phyloP scores from a whole-genome alignment of 92 coral and sea anemone genomes.

The Nematostella vectensis region DNA sequence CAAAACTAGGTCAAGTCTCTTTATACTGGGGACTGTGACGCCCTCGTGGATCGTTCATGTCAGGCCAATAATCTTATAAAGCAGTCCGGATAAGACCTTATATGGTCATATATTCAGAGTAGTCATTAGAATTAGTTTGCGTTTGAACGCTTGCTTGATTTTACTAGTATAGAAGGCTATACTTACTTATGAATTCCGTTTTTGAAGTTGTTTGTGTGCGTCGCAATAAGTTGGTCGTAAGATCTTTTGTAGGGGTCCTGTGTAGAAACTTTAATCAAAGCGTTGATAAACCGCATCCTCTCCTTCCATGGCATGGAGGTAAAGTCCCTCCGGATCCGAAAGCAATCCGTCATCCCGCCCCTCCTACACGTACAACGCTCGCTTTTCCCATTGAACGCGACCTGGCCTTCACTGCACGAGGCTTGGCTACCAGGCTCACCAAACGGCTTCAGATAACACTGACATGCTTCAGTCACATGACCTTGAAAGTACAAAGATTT shows the following conservation, averaged over 20 bases:
- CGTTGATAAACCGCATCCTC: conserved; percentile 40
- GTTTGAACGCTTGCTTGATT: too few relatives aligned
- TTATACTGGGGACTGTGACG: too few relatives aligned
- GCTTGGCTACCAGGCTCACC: not conserved
- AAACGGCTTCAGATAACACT: not conserved
- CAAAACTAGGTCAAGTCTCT: too few relatives aligned
- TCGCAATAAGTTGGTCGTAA: conserved; percentile 38
- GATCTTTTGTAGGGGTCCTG: conserved; percentile 29
- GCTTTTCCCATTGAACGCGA: conserved; percentile 33
- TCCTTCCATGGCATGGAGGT: conserved; percentile 52
- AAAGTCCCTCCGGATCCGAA: conserved; percentile 66
- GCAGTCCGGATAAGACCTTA: too few relatives aligned
- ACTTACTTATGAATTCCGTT: conserved; percentile 30
- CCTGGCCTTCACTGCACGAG: conserved; percentile 29
- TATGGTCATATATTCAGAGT: too few relatives aligned
- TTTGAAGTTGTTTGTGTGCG: conserved; percentile 42
- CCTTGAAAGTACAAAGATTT: too few relatives aligned
- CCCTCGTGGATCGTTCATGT: too few relatives aligned
- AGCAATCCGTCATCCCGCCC: conserved; percentile 34
- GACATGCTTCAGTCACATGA: too few relatives aligned
- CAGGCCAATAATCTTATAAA: too few relatives aligned
- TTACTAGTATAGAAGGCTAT: too few relatives aligned
- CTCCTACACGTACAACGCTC: conserved; percentile 52
- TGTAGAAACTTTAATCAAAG: conserved; percentile 35
- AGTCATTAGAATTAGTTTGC: too few relatives aligned